These are phyloP conservation scores for Schizothorax lantsangensis DNA, from an alignment of 2,797 vertebrate species.

Conservation along the genomic window DNA sequence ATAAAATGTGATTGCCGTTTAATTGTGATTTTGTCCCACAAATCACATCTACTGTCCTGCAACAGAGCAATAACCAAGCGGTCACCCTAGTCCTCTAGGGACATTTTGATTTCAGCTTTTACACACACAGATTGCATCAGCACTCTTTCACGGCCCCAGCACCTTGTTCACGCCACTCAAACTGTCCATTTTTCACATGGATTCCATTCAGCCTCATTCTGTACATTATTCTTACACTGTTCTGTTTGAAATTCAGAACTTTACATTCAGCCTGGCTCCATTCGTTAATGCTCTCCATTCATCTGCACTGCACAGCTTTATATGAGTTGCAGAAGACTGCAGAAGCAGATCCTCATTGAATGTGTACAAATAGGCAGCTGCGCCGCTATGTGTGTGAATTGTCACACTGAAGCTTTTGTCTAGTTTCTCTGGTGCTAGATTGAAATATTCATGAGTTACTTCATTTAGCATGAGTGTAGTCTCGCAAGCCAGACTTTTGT, in stretches of 20 bases:
- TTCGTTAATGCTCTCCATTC: not conserved
- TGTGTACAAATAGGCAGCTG: constrained; percentile 1
- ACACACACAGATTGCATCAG: not conserved
- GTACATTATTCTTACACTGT: not conserved
- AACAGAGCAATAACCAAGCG: not conserved
- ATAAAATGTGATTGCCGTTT: not conserved
- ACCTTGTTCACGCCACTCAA: not conserved
- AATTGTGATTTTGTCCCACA: not conserved
- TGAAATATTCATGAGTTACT: not conserved
- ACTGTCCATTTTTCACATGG: not conserved
- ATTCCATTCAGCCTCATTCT: constrained; percentile 3
- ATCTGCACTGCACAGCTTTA: not conserved
- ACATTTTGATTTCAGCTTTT: constrained; percentile 1
- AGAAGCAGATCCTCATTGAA: not conserved
- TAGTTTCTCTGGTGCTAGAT: not conserved
- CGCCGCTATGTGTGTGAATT: not conserved
- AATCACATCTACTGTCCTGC: not conserved
- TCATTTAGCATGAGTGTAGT: not conserved
- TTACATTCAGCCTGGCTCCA: not conserved
- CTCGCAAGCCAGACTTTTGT: not conserved
- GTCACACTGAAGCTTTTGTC: not conserved
- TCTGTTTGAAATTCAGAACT: not conserved
- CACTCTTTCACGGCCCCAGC: not conserved
- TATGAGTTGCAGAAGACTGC: not conserved
- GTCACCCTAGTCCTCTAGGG: not conserved